These are phyloP conservation scores for Riparia riparia DNA, from an alignment of 2,113 vertebrate species.

Conservation along the genomic window DNA sequence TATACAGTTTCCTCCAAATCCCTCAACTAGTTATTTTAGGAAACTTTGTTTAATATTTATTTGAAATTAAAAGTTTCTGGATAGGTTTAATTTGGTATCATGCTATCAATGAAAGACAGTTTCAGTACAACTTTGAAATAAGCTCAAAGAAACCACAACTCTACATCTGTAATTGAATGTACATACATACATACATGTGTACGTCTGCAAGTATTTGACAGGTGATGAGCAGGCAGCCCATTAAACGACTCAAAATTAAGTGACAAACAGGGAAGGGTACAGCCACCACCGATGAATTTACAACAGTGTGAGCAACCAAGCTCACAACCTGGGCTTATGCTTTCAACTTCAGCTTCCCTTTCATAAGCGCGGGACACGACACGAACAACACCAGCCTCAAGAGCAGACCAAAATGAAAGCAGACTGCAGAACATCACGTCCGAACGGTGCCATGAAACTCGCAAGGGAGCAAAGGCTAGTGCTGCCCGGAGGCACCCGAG, in stretches of 20 bases:
- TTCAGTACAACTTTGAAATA: neutral
- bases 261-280: accelerated
- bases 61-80: neutral
- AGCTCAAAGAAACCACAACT: neutral
- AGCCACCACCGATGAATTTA: neutral
- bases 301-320: neutral
- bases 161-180: neutral
- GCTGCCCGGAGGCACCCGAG: neutral
- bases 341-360: neutral
- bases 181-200: accelerated
- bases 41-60: neutral
- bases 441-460: accelerated
- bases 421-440: neutral
- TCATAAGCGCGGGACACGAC: neutral
- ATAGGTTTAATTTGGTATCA: neutral
- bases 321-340: accelerated
- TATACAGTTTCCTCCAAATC: neutral
- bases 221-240: neutral
- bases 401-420: neutral
- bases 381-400: neutral
- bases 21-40: neutral
- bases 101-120: neutral
- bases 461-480: accelerated
- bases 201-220: accelerated
- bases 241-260: neutral